Evolutionary conservation across 1,140 invertebrate genomes (phyloP).

Genomic region (Ooceraea biroi): DNA sequence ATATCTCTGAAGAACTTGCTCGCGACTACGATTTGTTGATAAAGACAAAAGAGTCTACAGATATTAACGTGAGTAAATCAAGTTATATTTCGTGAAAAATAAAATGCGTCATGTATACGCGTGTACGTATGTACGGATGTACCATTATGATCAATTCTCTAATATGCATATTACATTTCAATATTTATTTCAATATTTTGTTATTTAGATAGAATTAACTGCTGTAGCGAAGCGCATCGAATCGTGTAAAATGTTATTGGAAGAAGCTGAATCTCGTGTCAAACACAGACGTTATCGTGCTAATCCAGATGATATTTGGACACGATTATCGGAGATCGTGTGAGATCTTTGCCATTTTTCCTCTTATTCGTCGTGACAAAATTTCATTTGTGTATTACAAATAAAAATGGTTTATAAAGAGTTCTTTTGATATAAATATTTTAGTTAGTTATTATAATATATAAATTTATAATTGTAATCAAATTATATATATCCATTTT

Average conservation of each 20-base stretch:
- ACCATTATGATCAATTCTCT: not conserved
- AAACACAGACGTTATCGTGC: constrained; percentile 67
- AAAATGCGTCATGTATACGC: too few species aligned
- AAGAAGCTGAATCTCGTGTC: constrained; percentile 69
- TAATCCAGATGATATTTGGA: constrained; percentile 44
- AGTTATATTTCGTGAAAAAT: not conserved
- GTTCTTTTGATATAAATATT: too few species aligned
- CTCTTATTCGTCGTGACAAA: too few species aligned
- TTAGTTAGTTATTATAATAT: too few species aligned
- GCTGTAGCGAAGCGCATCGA: constrained; percentile 70
- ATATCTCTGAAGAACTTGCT: constrained; percentile 63
- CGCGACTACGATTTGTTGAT: constrained; percentile 14
- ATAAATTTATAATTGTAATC: too few species aligned
- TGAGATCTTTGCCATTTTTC: too few species aligned
- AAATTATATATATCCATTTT: too few species aligned
- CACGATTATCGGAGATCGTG: not conserved
- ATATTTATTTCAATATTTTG: constrained; percentile 10
- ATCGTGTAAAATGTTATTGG: constrained; percentile 69
- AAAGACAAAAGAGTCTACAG: constrained; percentile 52
- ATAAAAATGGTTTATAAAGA: too few species aligned
- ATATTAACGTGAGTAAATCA: constrained; percentile 69
- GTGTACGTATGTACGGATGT: too few species aligned
- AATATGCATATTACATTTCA: constrained; percentile 32
- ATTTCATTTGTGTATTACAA: too few species aligned
- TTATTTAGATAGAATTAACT: constrained; percentile 70